A percentile compares a stretch with the other conserved stretches of the same genome.
phyloP scores from a whole-genome alignment of 2,797 vertebrate species.

The Argentina silus region DNA sequence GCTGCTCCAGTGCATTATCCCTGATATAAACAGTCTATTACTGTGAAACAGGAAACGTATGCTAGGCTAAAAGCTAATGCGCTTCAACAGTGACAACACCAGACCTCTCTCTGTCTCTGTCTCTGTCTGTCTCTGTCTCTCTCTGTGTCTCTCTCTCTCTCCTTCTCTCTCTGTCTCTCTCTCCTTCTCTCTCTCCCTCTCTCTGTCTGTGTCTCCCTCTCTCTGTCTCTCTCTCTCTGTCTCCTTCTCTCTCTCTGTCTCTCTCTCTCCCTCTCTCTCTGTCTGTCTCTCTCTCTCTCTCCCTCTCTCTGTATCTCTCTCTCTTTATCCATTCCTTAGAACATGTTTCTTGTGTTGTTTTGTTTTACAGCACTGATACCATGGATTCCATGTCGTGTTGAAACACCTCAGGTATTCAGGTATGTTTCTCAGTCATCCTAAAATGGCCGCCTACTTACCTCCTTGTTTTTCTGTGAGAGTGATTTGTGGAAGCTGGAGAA shows the following conservation, averaged over 20 bases:
- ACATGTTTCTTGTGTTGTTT: slow-evolving; percentile 23
- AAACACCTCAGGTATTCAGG: background rate
- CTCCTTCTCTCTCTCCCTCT: too few species aligned
- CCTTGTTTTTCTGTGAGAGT: slow-evolving; percentile 26
- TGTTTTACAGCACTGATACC: slow-evolving; percentile 2
- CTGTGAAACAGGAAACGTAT: slow-evolving; percentile 30
- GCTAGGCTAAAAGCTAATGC: slow-evolving; percentile 34
- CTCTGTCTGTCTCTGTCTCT: background rate
- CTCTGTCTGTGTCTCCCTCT: too few species aligned
- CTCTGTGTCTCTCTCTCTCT: background rate
- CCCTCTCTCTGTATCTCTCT: too few species aligned
- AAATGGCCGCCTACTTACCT: background rate
- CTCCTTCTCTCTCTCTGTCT: too few species aligned
- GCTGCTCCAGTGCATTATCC: background rate
- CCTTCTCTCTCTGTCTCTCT: too few species aligned
- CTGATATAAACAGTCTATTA: slow-evolving; percentile 6
- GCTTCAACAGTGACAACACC: slow-evolving; percentile 34
- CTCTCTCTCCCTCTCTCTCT: too few species aligned
- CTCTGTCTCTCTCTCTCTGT: too few species aligned
- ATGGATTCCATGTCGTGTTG: background rate
- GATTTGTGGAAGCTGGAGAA: slow-evolving; percentile 48
- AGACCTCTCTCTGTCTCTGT: slow-evolving; percentile 4
- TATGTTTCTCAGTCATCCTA: background rate
- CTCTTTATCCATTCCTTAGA: background rate
- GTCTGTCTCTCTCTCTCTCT: too few species aligned